These are phyloP conservation scores for Drosophila meridionalis DNA, from an alignment of 2,888 invertebrate genomes.

Conservation along the genomic window DNA sequence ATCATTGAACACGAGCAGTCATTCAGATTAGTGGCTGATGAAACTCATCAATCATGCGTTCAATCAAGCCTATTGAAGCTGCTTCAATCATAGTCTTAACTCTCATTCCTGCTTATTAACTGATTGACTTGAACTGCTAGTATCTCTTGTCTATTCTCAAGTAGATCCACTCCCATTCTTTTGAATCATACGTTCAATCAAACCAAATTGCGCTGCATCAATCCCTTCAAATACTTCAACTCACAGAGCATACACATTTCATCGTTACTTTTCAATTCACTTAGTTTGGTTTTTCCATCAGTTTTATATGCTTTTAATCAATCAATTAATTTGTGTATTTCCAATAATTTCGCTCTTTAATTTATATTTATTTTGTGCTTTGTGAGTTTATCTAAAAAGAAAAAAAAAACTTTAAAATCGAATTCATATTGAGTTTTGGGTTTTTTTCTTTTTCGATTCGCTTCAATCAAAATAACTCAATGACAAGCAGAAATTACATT, in stretches of 20 bases:
- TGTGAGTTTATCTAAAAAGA: neutral
- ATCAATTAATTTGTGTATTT: neutral
- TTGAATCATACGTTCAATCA: neutral
- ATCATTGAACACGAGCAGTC: neutral
- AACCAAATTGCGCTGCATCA: neutral
- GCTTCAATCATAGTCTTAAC: too few species aligned
- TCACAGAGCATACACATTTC: too few species aligned
- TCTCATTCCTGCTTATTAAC: neutral
- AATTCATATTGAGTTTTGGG: constrained; percentile 12
- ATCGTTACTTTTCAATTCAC: neutral
- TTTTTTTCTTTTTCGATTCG: constrained; percentile 12
- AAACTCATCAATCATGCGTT: too few species aligned
- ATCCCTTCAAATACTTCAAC: neutral
- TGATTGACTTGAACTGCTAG: neutral
- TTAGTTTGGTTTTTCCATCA: neutral
- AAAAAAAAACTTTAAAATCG: too few species aligned
- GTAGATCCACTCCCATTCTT: too few species aligned
- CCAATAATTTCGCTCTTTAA: neutral
- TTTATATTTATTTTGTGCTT: neutral
- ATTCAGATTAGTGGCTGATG: neutral
- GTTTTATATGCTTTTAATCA: neutral
- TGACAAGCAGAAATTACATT: constrained; percentile 3
- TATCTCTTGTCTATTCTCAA: too few species aligned
- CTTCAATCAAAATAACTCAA: constrained; percentile 20
- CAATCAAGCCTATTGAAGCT: too few species aligned